Base-by-base conservation (phyloP, 2,888 invertebrate genomes). In the Spodoptera picta region DNA sequence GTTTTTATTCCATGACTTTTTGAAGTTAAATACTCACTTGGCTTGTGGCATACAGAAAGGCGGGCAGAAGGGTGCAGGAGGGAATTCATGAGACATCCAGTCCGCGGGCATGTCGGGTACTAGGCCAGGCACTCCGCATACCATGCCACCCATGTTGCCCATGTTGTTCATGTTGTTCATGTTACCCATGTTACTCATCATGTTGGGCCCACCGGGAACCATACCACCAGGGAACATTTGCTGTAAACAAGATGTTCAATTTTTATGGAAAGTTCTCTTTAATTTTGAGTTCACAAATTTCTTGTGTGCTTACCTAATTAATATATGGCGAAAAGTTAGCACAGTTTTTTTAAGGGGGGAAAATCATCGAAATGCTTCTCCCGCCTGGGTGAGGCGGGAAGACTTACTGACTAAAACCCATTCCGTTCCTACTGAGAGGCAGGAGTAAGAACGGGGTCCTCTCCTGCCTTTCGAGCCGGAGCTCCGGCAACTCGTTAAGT, bases 191-290 rank as follows among this genome's bases (percentile, higher is more conserved):
- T 51, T 67, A 43, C 63, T 57, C 55, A 80, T 11, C 56, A 73
- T 70, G 61, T 60, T 67, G 14, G 83, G 69, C n/a, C 82, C 79
- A 7, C 82, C 83, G 0, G 83, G 80, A 72, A 91, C 84, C 85
- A 93, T 88, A 23, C 91, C 87, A 27, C 89, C 89, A 0, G 89
- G 90, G 70, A 89, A 93, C 91, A 93, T 92, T 89, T 92, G 84
- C 60, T 68, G 61, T 5, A 36, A 36, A 36, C 7, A 36, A 36
- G 9, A 9, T 7, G 9, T 9, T 36, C 2, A 36, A 7, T 1
- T 36, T 36, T 36, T 2, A 9, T 36, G 36, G 36, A 36, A 14
- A 47, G n/a, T 12, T n/a, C 19, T 19, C 19, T 19, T 19, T 19
- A 19, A 19, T 19, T 19, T 19, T 19, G 19, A 19, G 19, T 19